Evolutionary conservation across 2,113 vertebrate genomes (phyloP).

Genomic region (Labeo catla): DNA sequence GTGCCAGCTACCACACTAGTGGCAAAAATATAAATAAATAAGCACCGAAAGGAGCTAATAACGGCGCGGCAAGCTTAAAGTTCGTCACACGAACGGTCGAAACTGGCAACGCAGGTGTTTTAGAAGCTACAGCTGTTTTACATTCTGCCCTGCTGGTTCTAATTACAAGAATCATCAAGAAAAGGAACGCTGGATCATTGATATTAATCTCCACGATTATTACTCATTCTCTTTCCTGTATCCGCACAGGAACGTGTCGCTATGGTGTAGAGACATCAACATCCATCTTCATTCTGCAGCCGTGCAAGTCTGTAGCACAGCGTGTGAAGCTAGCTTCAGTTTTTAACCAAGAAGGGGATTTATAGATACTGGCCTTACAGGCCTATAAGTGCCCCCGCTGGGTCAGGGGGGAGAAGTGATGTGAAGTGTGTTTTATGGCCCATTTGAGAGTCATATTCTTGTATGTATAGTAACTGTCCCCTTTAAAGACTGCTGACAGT

Average conservation of each 20-base stretch:
- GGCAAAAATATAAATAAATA: conserved; percentile 12
- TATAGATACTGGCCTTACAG: conserved; percentile 60
- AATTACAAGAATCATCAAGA: conserved; percentile 73
- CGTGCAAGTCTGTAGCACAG: background rate
- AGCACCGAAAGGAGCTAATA: background rate
- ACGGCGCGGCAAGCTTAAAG: background rate
- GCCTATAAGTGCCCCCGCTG: conserved; percentile 67
- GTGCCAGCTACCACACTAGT: conserved; percentile 8
- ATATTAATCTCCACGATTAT: conserved; percentile 74
- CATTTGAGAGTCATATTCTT: conserved; percentile 59
- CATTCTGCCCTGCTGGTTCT: conserved; percentile 67
- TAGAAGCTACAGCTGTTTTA: conserved; percentile 60
- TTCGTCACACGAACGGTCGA: background rate
- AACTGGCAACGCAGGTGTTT: conserved; percentile 47
- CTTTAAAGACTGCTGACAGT: conserved; percentile 61
- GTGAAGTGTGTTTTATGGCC: conserved; percentile 64
- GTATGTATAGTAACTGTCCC: conserved; percentile 64
- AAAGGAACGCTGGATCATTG: conserved; percentile 72
- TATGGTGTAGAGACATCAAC: conserved; percentile 61
- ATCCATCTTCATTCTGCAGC: conserved; percentile 64
- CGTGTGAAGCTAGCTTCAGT: background rate
- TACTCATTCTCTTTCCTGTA: conserved; percentile 65
- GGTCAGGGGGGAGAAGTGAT: conserved; percentile 46
- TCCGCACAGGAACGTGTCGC: conserved; percentile 48
- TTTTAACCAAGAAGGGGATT: conserved; percentile 7